Evolutionary conservation across 2,888 invertebrate genomes (phyloP).

Genomic region (Tillus elongatus): DNA sequence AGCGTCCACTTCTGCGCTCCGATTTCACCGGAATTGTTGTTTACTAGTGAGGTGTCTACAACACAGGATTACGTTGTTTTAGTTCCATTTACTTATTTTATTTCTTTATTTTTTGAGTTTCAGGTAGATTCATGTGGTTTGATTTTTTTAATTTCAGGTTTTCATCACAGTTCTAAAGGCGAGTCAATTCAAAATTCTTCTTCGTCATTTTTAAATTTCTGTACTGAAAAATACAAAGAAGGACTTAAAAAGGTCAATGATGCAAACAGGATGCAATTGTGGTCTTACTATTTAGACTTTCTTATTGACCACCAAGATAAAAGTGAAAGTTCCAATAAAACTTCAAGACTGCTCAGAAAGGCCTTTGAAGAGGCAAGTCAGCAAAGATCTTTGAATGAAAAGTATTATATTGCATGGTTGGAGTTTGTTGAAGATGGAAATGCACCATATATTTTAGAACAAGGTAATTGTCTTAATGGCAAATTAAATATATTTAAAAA

Average conservation of each 20-base stretch:
- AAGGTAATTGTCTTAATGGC: too few relatives aligned
- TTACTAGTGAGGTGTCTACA: too few relatives aligned
- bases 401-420: constrained; percentile 32
- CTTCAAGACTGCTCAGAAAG: constrained; percentile 43
- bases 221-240: constrained; percentile 24
- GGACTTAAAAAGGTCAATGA: constrained; percentile 25
- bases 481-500: too few relatives aligned
- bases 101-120: too few relatives aligned
- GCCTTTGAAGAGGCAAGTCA: constrained; percentile 37
- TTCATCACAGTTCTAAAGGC: constrained; percentile 14
- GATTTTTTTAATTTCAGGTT: constrained; percentile 15
- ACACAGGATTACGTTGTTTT: too few relatives aligned
- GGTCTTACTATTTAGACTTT: constrained; percentile 45
- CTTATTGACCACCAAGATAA: constrained; percentile 45
- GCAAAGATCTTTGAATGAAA: constrained; percentile 28
- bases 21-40: too few relatives aligned
- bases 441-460: too few relatives aligned
- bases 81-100: too few relatives aligned
- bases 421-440: constrained; percentile 26
- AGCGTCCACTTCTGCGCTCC: too few relatives aligned
- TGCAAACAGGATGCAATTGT: constrained; percentile 22
- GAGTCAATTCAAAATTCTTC: too few relatives aligned
- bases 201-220: constrained; percentile 12
- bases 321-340: constrained; percentile 42
- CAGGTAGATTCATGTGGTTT: too few relatives aligned